phyloP scores from a whole-genome alignment of 2,797 vertebrate genomes.

The Pteropus rufus region DNA sequence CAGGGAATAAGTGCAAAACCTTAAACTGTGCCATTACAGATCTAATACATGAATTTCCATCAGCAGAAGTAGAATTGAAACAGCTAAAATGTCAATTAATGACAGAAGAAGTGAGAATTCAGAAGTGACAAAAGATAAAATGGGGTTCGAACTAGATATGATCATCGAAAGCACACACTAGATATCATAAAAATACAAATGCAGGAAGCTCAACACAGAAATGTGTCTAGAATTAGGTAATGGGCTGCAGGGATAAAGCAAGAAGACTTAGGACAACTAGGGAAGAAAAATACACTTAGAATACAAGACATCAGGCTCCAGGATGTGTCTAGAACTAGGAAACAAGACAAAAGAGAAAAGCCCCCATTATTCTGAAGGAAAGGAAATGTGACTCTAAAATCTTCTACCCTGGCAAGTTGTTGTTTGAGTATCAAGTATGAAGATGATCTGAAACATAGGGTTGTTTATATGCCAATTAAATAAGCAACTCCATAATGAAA shows the following conservation, averaged over 20 bases:
- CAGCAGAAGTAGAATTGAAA: not conserved
- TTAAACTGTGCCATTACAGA: not conserved
- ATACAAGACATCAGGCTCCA: not conserved
- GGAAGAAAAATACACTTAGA: not conserved
- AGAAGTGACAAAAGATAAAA: not conserved
- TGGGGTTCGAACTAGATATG: not conserved
- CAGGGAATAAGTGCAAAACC: not conserved
- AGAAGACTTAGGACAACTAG: not conserved
- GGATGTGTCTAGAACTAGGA: not conserved
- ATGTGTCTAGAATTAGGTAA: fast-evolving
- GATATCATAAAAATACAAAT: not conserved
- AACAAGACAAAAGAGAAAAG: not conserved
- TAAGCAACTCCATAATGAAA: not conserved
- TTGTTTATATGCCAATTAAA: not conserved
- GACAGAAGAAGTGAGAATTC: not conserved
- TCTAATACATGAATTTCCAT: not conserved
- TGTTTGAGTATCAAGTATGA: not conserved
- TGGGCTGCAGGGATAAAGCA: no score
- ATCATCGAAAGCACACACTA: not conserved
- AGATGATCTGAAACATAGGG: not conserved
- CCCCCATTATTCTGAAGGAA: not conserved
- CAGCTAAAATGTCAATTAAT: not conserved
- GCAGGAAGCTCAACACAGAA: not conserved
- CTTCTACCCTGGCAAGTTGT: not conserved
- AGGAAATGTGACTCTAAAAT: not conserved